These are phyloP conservation scores for Catonia carolina DNA, from an alignment of 2,888 invertebrate genomes.

Conservation along the genomic window DNA sequence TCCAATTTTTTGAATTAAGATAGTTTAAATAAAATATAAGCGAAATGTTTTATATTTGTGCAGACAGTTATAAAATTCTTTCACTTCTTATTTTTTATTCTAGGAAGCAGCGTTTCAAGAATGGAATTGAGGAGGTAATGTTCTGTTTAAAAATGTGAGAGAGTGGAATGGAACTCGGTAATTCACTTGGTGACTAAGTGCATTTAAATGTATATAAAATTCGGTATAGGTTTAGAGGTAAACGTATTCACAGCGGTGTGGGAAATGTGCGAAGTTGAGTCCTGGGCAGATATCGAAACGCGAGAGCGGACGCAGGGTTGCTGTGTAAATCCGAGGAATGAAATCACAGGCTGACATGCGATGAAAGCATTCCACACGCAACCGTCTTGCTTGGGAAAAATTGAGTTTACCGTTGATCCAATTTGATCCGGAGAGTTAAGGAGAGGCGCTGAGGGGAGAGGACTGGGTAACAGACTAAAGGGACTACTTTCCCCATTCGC, in stretches of 20 bases:
- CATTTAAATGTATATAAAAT: slow-evolving; percentile 12
- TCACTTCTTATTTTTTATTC: no score
- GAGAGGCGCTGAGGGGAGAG: not conserved
- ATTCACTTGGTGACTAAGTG: not conserved
- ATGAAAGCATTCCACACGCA: slow-evolving; percentile 14
- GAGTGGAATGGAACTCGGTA: no score
- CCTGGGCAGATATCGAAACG: slow-evolving; percentile 9
- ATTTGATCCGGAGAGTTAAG: slow-evolving; percentile 8
- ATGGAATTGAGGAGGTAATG: no score
- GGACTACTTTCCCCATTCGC: not conserved
- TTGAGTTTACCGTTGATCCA: slow-evolving; percentile 12
- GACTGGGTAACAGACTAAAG: no score
- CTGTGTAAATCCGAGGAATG: slow-evolving; percentile 11
- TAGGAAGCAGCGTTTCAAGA: no score
- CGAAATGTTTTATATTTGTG: no score
- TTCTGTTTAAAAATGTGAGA: no score
- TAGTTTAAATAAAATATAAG: no score
- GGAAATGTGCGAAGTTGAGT: not conserved
- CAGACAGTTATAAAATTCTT: no score
- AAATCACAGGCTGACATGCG: slow-evolving; percentile 15
- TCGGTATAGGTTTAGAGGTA: slow-evolving; percentile 1
- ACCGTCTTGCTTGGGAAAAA: slow-evolving; percentile 11
- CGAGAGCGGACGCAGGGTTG: not conserved
- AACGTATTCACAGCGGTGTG: not conserved
- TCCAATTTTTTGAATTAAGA: no score